A percentile compares a stretch with the other conserved stretches of the same genome.
Evolutionary conservation across 1,140 invertebrate genomes (phyloP).

Genomic region (Globodera ellingtonae): DNA sequence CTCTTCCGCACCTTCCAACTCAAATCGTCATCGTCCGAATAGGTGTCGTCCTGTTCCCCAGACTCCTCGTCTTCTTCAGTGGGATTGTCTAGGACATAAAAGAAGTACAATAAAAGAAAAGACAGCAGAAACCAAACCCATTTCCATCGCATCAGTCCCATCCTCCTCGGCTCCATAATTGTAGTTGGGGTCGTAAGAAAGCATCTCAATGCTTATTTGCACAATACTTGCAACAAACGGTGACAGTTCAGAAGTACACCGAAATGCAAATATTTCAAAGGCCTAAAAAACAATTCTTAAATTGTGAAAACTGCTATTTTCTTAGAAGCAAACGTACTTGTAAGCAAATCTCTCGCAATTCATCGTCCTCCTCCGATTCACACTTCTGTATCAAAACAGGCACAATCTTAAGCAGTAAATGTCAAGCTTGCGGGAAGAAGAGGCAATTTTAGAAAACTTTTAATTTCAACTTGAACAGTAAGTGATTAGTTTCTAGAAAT

Average conservation of each 20-base stretch:
- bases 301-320: not conserved
- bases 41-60: slow-evolving; percentile 66
- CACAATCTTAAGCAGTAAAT: slow-evolving; percentile 27
- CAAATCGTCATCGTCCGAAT: slow-evolving; percentile 87
- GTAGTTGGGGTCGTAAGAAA: slow-evolving; percentile 63
- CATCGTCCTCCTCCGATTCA: slow-evolving; percentile 55
- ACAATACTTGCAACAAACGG: slow-evolving; percentile 35
- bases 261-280: slow-evolving; percentile 52
- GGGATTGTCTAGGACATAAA: not conserved
- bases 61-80: slow-evolving; percentile 71
- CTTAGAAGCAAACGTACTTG: slow-evolving; percentile 33
- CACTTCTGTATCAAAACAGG: slow-evolving; percentile 35
- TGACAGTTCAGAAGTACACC: slow-evolving; percentile 46
- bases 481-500: too few species aligned
- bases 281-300: slow-evolving; percentile 39
- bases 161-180: slow-evolving; percentile 57
- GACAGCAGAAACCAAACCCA: slow-evolving; percentile 24
- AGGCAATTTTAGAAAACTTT: too few species aligned
- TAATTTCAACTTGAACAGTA: too few species aligned
- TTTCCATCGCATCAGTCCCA: slow-evolving; percentile 51
- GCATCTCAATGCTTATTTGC: slow-evolving; percentile 28
- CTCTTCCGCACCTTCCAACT: slow-evolving; percentile 94
- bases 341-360: slow-evolving; percentile 54
- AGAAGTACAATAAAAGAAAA: not conserved
- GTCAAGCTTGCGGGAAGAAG: not conserved